Evolutionary conservation across 2,113 vertebrate genomes (phyloP), one percentile per base, ranked within the genome.

Genomic region (Podarcis raffonei): DNA sequence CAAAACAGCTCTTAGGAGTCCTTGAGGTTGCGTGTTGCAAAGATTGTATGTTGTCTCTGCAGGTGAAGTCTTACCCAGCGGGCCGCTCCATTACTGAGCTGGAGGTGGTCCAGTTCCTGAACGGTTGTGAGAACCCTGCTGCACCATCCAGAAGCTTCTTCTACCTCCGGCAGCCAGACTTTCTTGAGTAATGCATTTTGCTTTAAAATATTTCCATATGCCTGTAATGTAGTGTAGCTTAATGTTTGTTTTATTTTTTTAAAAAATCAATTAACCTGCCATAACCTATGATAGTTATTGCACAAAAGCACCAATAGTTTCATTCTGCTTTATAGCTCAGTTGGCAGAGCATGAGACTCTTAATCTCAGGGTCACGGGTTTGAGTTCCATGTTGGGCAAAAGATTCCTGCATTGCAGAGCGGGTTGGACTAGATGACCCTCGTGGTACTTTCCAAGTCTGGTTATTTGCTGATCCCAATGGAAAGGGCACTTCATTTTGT

Each of bases 1-100:
- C 7, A 35, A 25, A 75, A 12, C 2, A 0, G 48, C 48, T 8
- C 48, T 53, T 11, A 15, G 7, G 20, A 27, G n/a, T n/a, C 20
- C 1, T 27, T 72, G 3, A 59, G 20, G 57, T 11, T 11, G 27
- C 15, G 37, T 15, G 37, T 1, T 77, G 42, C 11, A 5, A 35
- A 66, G 6, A 32, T 16, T 39, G 37, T 35, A 4, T 30, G 7
- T 75, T 27, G 2, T 81, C 25, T 16, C 25, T 22, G 5, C 93
- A 99, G 98, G 90, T 97, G 89, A 94, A 93, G 42, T 94, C 95
- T 1, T 97, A 97, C 7, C 97, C 97, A 0, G 59, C 81, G 1
- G 97, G 97, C 12, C 94, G 98, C 81, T 99, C 98, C 4, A 92
- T 98, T 92, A 98, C 98, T 2, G 98, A 98, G 94, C 96, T 99